phyloP scores from a whole-genome alignment of 2,113 vertebrate species.

The Xerus inauris region DNA sequence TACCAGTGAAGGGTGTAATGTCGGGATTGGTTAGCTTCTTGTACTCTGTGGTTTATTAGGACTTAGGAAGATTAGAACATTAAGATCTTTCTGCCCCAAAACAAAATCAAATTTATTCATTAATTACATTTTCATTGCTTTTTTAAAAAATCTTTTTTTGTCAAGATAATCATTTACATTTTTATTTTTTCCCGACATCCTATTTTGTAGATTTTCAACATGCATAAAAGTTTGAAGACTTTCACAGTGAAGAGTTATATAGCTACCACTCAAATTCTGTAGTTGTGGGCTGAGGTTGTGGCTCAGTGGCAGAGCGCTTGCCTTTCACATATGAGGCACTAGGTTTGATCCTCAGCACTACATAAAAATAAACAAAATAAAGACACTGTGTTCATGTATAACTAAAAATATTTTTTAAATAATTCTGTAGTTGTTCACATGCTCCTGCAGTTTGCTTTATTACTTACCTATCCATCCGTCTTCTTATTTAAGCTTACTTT shows the following conservation, averaged over 20 bases:
- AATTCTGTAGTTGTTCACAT: not conserved
- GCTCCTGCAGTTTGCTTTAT: not conserved
- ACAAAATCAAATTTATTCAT: not conserved
- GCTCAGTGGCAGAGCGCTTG: too few species aligned
- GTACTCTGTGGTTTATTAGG: not conserved
- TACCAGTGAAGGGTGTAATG: not conserved
- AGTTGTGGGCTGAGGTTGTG: too few species aligned
- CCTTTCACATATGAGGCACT: too few species aligned
- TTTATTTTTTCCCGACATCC: not conserved
- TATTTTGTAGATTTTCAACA: not conserved
- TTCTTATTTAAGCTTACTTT: slow-evolving; percentile 10
- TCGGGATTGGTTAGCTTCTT: not conserved
- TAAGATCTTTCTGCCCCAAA: not conserved
- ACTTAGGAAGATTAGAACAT: not conserved
- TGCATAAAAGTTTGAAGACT: not conserved
- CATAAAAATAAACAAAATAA: too few species aligned
- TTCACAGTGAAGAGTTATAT: not conserved
- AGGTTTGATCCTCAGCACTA: too few species aligned
- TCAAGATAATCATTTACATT: not conserved
- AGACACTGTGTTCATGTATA: too few species aligned
- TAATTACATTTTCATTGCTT: not conserved
- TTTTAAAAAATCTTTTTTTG: not conserved
- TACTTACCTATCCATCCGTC: not conserved
- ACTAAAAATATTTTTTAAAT: too few species aligned
- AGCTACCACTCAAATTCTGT: not conserved